phyloP scores from a whole-genome alignment of 2,113 vertebrate species.

The Morphnarchus princeps region DNA sequence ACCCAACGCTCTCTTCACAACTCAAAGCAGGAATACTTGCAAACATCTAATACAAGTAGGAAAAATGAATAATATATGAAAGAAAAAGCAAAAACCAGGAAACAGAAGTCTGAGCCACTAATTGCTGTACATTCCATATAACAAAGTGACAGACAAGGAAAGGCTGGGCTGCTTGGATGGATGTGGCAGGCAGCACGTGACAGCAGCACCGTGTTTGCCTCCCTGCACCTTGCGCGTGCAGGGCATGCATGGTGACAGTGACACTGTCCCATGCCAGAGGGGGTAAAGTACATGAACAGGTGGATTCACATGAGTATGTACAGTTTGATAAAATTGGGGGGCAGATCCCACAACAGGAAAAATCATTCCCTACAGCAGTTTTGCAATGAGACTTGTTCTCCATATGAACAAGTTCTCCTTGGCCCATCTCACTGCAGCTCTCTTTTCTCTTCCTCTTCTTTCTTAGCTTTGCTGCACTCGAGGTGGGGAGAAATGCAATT shows the following conservation, averaged over 20 bases:
- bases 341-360: background rate
- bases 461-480: background rate
- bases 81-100: conserved; percentile 53
- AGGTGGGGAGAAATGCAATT: background rate
- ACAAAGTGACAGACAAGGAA: background rate
- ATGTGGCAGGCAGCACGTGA: background rate
- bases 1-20: background rate
- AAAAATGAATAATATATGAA: conserved; percentile 68
- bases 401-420: too few species aligned
- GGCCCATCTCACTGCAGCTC: background rate
- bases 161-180: background rate
- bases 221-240: fast-evolving
- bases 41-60: conserved; percentile 53
- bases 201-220: background rate
- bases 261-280: fast-evolving
- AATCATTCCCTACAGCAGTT: background rate
- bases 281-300: too few species aligned
- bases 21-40: conserved; percentile 43
- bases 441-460: background rate
- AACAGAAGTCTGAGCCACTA: conserved; percentile 16
- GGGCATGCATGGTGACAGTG: background rate
- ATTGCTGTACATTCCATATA: conserved; percentile 4
- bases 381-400: background rate
- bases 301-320: too few species aligned
- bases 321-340: background rate